phyloP scores from a whole-genome alignment of 2,888 invertebrate genomes.

The Theretra japonica region DNA sequence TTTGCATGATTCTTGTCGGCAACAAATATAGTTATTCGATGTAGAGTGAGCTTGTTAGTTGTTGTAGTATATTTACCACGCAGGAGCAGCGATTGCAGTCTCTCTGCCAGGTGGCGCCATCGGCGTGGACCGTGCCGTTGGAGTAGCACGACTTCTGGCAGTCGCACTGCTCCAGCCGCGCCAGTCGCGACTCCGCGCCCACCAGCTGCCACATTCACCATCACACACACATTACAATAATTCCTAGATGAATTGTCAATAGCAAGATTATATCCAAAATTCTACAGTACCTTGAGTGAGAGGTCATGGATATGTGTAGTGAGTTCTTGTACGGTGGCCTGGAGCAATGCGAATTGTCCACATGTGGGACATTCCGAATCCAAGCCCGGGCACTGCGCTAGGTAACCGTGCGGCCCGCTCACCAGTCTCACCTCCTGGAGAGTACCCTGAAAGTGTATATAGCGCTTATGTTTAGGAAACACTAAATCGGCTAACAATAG shows the following conservation, averaged over 20 bases:
- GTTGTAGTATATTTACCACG: conserved; percentile 85
- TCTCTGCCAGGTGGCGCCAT: conserved; percentile 93
- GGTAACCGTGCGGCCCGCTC: conserved; percentile 93
- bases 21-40: background rate
- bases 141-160: conserved; percentile 94
- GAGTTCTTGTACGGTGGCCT: conserved; percentile 92
- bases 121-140: conserved; percentile 91
- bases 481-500: background rate
- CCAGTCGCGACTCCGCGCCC: conserved; percentile 91
- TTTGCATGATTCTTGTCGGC: no score
- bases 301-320: conserved; percentile 92
- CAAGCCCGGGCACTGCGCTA: conserved; percentile 93
- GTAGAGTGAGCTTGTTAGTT: background rate
- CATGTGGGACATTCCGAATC: conserved; percentile 96
- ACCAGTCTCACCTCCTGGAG: conserved; percentile 95
- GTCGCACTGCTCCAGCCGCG: conserved; percentile 94
- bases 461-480: background rate
- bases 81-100: conserved; percentile 95
- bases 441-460: conserved; percentile 87
- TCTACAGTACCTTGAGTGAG: conserved; percentile 88
- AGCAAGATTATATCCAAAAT: no score
- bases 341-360: conserved; percentile 93
- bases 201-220: conserved; percentile 86
- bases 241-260: no score
- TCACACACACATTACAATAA: background rate